Evolutionary conservation across 1,140 invertebrate genomes (phyloP), one percentile per base, ranked within the genome.

Genomic region (Drosophila parvula): DNA sequence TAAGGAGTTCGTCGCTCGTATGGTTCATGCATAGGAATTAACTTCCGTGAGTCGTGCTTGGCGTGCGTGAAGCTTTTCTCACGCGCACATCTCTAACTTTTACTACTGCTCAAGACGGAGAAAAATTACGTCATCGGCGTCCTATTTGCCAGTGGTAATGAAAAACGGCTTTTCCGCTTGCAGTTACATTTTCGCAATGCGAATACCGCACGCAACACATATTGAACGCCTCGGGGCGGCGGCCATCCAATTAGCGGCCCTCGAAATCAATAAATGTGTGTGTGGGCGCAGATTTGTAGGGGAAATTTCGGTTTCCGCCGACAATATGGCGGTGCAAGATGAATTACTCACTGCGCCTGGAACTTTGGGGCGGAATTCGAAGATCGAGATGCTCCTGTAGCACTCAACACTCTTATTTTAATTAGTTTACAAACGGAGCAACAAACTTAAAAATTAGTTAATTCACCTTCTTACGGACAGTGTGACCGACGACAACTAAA

Each of bases 51-150:
- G 9, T 30, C 14, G 56, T 61, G 28, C 18, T 2, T 43, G 28
- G n/a, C 38, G 22, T 36, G 50, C 51, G 16, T 32, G 22, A 63
- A 16, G 59, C 57, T 27, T 64, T 14, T 36, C 14, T 43, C 61
- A 64, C 61, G 61, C 18, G 10, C 28, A 6, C 61, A 61, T 64
- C 61, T 38, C 47, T 44, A 55, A 22, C 68, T 79, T 78, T 74
- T 55, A 67, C 64, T 81, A 57, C 63, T 43, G 65, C 50, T 74
- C 65, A 62, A 70, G 73, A 62, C 68, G 73, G 62, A 76, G 56
- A 77, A 65, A 58, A 82, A 88, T 88, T 88, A 88, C 83, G 83
- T 88, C 83, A 88, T 88, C 83, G 81, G 83, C 83, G 83, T 83
- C 83, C 83, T 77, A 86, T 78, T 83, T 74, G 51, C 34, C 50